Evolutionary conservation across 2,797 vertebrate genomes (phyloP).

Genomic region (Coregonus ussuriensis): DNA sequence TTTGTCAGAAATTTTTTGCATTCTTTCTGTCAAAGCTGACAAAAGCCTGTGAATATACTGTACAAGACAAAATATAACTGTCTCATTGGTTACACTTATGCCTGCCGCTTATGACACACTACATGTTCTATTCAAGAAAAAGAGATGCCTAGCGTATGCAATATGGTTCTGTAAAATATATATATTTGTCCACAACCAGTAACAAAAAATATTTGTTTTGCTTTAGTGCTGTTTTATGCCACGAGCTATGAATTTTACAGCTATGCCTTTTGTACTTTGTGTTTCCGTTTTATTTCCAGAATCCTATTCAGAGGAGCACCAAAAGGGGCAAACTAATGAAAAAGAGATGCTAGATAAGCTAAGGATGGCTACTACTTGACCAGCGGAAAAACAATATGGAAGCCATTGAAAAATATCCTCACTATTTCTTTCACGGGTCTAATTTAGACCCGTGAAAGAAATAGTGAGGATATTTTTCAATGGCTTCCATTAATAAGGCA

Average conservation of each 20-base stretch:
- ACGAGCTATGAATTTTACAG: slow-evolving; percentile 25
- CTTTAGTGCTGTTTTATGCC: slow-evolving; percentile 28
- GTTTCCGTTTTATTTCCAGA: slow-evolving; percentile 23
- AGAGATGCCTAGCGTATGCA: slow-evolving; percentile 18
- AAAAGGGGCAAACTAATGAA: slow-evolving; percentile 41
- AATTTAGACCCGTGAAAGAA: slow-evolving; percentile 44
- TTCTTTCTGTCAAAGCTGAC: too few relatives aligned
- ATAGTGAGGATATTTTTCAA: too few relatives aligned
- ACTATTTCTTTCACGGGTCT: slow-evolving; percentile 60
- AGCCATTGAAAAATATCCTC: slow-evolving; percentile 54
- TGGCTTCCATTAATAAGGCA: slow-evolving; percentile 72
- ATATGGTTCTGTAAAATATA: slow-evolving; percentile 37
- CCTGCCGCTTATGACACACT: slow-evolving; percentile 18
- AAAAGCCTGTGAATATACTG: too few relatives aligned
- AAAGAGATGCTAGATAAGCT: slow-evolving; percentile 59
- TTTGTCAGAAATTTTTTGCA: too few relatives aligned
- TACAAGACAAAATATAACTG: not conserved
- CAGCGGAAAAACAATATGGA: slow-evolving; percentile 30
- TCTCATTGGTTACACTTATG: not conserved
- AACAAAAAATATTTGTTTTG: slow-evolving; percentile 26
- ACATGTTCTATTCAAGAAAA: slow-evolving; percentile 22
- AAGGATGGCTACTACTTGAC: slow-evolving; percentile 57
- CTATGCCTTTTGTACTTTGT: slow-evolving; percentile 46
- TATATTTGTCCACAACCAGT: slow-evolving; percentile 8
- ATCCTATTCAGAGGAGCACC: slow-evolving; percentile 35